Percentiles rank a stretch among this genome's conserved stretches.
These are phyloP conservation scores for Pachyramphus minor DNA, from an alignment of 2,113 vertebrate genomes.

Conservation along the genomic window DNA sequence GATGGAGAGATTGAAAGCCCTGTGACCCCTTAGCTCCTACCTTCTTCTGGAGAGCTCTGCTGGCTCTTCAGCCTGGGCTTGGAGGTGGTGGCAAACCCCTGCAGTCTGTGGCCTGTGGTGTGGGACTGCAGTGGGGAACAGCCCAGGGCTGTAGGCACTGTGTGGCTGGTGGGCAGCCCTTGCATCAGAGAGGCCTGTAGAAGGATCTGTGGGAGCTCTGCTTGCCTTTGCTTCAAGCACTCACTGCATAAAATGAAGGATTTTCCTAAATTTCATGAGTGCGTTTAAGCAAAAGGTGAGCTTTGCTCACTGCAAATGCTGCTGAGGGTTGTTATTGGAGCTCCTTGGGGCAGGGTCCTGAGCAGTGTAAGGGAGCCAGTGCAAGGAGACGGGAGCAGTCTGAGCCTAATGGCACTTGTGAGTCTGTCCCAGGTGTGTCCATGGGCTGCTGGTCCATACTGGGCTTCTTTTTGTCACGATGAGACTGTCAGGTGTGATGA, in stretches of 20 bases:
- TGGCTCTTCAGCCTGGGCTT: background rate
- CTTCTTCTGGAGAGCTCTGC: background rate
- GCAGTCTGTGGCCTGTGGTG: fast-evolving
- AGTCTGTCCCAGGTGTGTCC: background rate
- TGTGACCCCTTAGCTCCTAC: background rate
- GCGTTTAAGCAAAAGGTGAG: background rate
- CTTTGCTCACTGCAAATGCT: background rate
- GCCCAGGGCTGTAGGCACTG: fast-evolving
- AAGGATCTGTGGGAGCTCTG: background rate
- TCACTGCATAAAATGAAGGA: background rate
- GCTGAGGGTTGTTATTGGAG: background rate
- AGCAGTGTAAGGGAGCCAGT: fast-evolving
- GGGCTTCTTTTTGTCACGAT: background rate
- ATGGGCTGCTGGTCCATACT: background rate
- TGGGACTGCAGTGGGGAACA: background rate
- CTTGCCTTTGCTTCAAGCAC: background rate
- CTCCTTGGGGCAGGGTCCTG: fast-evolving
- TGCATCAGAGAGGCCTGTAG: no score
- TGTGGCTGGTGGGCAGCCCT: background rate
- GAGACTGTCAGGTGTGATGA: background rate
- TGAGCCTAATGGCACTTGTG: no score
- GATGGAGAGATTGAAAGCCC: background rate
- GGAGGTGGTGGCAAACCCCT: background rate
- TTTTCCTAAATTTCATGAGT: background rate
- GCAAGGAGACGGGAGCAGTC: fast-evolving